Base-by-base conservation (phyloP, 23 tunicate genomes). In the Halocynthia roretzi region DNA sequence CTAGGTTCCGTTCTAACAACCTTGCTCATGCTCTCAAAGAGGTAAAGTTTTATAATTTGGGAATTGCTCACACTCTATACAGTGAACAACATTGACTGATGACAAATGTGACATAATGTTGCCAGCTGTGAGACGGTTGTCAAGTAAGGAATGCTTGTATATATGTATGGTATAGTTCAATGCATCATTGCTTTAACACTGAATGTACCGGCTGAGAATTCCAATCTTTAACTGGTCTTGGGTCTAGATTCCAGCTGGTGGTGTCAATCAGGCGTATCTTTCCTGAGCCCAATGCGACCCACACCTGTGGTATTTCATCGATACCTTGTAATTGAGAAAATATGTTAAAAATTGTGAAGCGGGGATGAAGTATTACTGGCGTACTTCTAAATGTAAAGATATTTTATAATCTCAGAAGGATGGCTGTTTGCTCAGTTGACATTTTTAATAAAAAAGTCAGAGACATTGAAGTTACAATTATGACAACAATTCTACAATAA, bases 141-240 rank as follows among this genome's bases (percentile, higher is more conserved):
- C 4, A 31, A 31, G 1, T 31, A 31, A 31, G 44, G 44, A 31
- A 31, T 31, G n/a, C n/a, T n/a, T n/a, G 44, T 31, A 31, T 31
- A 31, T 31, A 31, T 31, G 44, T 31, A 31, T 31, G 44, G 44
- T 31, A 31, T 31, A 31, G 44, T 31, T 31, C 44, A 31, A 4
- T 31, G 44, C 44, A 31, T 31, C 44, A 31, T 4, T 31, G 4
- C 44, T 31, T 31, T 4, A 58, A 58, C 17, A 58, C 63, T 14
- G 15, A 14, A 56, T 81, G 12, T 58, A 88, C 95, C 77, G 78
- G 84, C 17, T 88, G 71, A 11, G 85, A 71, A 0, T 60, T 51
- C 68, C 84, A 88, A 44, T 88, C 95, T 58, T 83, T 88, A 50
- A 88, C 83, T 44, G 95, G 87, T 7, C 81, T 53, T 8, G 84